Evolutionary conservation across 1,140 invertebrate genomes (phyloP).

Genomic region (Hesperophylax magnus): DNA sequence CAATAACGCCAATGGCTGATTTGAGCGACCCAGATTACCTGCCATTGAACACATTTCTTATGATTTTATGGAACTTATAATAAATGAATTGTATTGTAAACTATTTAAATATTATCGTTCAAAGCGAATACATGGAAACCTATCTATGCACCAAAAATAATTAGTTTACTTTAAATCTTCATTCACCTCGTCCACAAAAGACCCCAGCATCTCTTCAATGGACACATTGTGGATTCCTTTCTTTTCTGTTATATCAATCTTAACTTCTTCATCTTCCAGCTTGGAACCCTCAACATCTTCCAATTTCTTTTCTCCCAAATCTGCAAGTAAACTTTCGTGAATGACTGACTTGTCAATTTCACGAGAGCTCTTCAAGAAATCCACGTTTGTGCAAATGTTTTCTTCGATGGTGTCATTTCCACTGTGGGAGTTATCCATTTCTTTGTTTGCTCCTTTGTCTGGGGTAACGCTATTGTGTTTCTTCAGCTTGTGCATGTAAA

Average conservation of each 20-base stretch:
- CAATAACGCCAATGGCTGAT: no score
- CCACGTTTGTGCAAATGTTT: not conserved
- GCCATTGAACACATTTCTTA: no score
- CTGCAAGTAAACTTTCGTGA: not conserved
- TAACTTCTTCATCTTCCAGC: no score
- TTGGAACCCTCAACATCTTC: not conserved
- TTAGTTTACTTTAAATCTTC: constrained; percentile 14
- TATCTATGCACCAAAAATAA: no score
- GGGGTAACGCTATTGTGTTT: not conserved
- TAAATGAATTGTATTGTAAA: no score
- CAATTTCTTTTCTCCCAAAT: not conserved
- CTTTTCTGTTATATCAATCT: not conserved
- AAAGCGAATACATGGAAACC: no score
- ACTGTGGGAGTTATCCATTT: not conserved
- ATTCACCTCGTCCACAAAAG: constrained; percentile 34
- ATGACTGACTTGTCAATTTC: not conserved
- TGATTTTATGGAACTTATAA: no score
- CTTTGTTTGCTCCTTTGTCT: not conserved
- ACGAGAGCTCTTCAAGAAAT: not conserved
- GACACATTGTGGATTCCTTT: not conserved
- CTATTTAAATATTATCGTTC: no score
- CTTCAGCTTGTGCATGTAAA: not conserved
- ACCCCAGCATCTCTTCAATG: constrained; percentile 31
- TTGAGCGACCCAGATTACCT: no score
- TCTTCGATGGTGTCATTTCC: not conserved